A percentile compares a stretch with the other conserved stretches of the same genome.
These are phyloP conservation scores for Lepidurus apus DNA, from an alignment of 1,140 invertebrate genomes.

Conservation along the genomic window DNA sequence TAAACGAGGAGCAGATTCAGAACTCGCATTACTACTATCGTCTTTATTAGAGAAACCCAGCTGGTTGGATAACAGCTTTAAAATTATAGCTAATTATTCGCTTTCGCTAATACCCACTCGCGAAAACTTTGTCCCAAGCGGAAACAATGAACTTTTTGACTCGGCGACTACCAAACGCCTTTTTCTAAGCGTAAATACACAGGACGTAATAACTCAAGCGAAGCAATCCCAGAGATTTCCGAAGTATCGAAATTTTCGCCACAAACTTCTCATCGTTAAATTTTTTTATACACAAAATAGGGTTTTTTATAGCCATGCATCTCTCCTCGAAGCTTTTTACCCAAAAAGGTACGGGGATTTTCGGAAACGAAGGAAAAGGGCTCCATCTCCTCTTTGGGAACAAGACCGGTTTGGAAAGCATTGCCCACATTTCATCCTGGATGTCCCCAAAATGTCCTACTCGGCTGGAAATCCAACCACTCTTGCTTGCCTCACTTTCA, in stretches of 20 bases:
- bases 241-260: not conserved
- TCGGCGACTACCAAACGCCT: not conserved
- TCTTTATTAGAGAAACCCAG: not conserved
- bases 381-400: not conserved
- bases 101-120: no score
- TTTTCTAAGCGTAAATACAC: conserved; percentile 6
- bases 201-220: not conserved
- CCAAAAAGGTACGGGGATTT: no score
- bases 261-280: not conserved
- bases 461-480: not conserved
- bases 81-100: no score
- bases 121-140: no score
- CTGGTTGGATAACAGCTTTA: not conserved
- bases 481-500: no score
- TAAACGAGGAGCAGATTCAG: not conserved
- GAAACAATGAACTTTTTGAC: not conserved
- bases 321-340: no score
- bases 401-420: conserved; percentile 7
- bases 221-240: not conserved
- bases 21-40: not conserved
- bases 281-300: not conserved
- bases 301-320: no score
- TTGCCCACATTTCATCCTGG: not conserved
- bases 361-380: not conserved
- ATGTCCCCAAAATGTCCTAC: not conserved